Evolutionary conservation across 2,888 invertebrate species (phyloP), one percentile per base, ranked within the genome.

Genomic region (Thymelicus sylvestris): DNA sequence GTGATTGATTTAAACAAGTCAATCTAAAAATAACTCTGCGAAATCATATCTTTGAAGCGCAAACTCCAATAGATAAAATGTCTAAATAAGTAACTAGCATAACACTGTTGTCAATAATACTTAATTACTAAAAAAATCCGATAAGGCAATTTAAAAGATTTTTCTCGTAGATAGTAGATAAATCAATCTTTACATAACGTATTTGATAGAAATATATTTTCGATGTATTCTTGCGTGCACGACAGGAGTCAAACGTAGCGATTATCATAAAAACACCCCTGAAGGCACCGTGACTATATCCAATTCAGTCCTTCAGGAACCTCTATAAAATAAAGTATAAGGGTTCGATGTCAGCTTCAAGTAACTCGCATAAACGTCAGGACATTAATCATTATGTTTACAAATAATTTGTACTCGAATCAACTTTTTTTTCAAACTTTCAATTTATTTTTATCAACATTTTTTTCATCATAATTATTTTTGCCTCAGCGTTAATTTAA

Each of bases 151-250:
- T 31, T 31, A 31, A 31, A 31, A 31, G 31, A 31, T 31, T 31
- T 31, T 31, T 3, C 31, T 31, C 31, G 31, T 31, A 31, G 31
- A 31, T 31, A 31, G 1, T 31, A 31, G 1, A 31, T 31, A 0
- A 31, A 31, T 31, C 4, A 31, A 31, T 31, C 31, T 31, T 19
- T 52, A 6, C 15, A 19, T 24, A 65, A 41, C 57, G 44, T 44
- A 55, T 67, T 60, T 59, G 39, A 8, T 3, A 7, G 39, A 78
- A 80, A 79, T 72, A 79, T 78, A 79, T 81, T 74, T 71, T 66
- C 52, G 67, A 73, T 73, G 74, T 68, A 69, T 39, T 70, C 60
- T 84, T 77, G 85, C 85, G 84, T 85, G 85, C 75, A 38, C 39
- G 57, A 39, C 72, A 76, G 70, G 75, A 72, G 73, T 73, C 52